Base-by-base conservation (phyloP, 2,888 invertebrate species). In the Lumbricus terrestris region DNA sequence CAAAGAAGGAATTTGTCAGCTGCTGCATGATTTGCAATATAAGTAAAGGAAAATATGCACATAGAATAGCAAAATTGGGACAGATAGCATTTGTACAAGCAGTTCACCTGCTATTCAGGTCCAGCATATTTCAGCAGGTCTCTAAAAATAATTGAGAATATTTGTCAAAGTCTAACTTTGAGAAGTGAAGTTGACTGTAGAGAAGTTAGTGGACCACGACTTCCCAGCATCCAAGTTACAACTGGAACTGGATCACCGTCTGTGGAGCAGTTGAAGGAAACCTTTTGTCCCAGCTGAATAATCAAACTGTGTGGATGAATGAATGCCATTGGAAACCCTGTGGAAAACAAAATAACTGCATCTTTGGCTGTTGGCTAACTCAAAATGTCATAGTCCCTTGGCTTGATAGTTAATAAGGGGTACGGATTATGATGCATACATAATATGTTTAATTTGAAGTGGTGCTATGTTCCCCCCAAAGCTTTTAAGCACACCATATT, bases 251-350 rank as follows among this genome's bases (percentile, higher is more conserved):
- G 85, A 85, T 85, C 37, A 85, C 85, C 85, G 35, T 37, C 37
- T 85, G 85, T 20, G 5, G 85, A 85, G 37, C 85, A 85, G 85
- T 85, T 85, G 85, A 85, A 85, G 37, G 85, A 85, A 37, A 85
- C 85, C 34, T 35, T 85, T 35, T 85, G 85, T 34, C 85, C 85
- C 1, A 33, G 37, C 18, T 20, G 34, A 18, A 85, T 23, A 34
- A 37, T 20, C 85, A 37, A 15, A 85, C 35, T 85, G 1, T 35
- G 0, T 37, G 85, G 85, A 34, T 85, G 6, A 37, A 85, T 85
- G 85, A 35, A 85, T 11, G 85, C 85, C 85, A 37, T 13, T 29
- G 85, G 85, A 35, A 85, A 85, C 85, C 34, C 85, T 85, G 23
- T 69, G 29, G 69, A 69, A 69, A 69, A 69, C 69, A 69, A 8